phyloP scores from a whole-genome alignment of 2,797 vertebrate genomes.

The Buphagus erythrorhynchus region DNA sequence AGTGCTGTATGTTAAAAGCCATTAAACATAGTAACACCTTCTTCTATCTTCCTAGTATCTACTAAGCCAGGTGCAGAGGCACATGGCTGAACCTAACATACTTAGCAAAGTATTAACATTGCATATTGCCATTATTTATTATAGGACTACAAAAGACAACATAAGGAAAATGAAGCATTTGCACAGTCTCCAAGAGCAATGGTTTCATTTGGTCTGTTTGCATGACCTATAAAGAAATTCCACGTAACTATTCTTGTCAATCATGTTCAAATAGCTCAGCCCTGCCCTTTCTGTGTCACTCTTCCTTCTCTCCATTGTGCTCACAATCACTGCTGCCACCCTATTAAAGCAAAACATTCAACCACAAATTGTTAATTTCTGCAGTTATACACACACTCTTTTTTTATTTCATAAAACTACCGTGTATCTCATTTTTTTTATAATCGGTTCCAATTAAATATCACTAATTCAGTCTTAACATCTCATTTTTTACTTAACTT shows the following conservation, averaged over 20 bases:
- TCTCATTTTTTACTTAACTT: slow-evolving; percentile 60
- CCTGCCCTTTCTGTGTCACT: slow-evolving; percentile 15
- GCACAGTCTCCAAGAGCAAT: slow-evolving; percentile 13
- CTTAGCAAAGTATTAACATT: neutral
- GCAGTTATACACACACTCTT: neutral
- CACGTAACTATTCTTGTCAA: slow-evolving; percentile 64
- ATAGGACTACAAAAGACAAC: slow-evolving; percentile 26
- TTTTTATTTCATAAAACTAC: slow-evolving; percentile 16
- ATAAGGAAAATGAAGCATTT: slow-evolving; percentile 15
- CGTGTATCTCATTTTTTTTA: slow-evolving; percentile 16
- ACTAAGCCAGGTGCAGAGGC: neutral
- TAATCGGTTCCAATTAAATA: slow-evolving; percentile 60
- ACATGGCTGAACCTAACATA: slow-evolving; percentile 3
- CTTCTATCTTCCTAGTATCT: slow-evolving; percentile 16
- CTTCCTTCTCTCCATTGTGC: slow-evolving; percentile 10
- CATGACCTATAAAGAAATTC: slow-evolving; percentile 64
- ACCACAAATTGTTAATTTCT: slow-evolving; percentile 38
- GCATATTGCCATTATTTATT: slow-evolving; percentile 29
- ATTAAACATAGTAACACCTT: slow-evolving; percentile 7
- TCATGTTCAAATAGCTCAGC: slow-evolving; percentile 50
- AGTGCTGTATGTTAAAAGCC: neutral
- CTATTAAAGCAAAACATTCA: slow-evolving; percentile 31
- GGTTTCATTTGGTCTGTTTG: slow-evolving; percentile 44
- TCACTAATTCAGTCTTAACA: slow-evolving; percentile 45
- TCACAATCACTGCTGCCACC: neutral